Evolutionary conservation across 2,888 invertebrate species (phyloP).

Genomic region (Rhagium mordax): DNA sequence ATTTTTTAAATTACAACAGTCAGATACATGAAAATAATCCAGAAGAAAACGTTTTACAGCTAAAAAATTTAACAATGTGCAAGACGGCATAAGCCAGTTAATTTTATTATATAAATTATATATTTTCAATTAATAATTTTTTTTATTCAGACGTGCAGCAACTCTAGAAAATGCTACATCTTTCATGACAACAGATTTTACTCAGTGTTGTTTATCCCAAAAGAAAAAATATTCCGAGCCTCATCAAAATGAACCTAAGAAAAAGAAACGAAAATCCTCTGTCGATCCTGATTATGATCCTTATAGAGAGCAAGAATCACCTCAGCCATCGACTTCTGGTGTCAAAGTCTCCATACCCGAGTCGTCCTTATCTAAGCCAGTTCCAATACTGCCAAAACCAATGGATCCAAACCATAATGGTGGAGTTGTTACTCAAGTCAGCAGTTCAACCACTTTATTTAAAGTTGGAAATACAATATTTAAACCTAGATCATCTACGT

Average conservation of each 20-base stretch:
- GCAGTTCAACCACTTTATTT: conserved; percentile 6
- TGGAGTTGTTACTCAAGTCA: conserved; percentile 13
- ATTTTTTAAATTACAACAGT: background rate
- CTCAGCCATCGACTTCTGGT: conserved; percentile 36
- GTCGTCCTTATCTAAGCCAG: conserved; percentile 8
- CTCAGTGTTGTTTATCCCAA: conserved; percentile 65
- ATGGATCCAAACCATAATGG: conserved; percentile 26
- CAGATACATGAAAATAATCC: no score
- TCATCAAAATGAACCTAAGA: conserved; percentile 40
- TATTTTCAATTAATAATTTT: conserved; percentile 43
- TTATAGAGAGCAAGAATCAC: conserved; percentile 30
- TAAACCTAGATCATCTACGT: conserved; percentile 24
- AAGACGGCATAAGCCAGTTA: background rate
- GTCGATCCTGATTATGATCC: conserved; percentile 61
- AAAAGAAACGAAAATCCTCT: conserved; percentile 47
- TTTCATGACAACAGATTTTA: conserved; percentile 59
- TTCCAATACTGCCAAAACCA: conserved; percentile 38
- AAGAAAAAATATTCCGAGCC: conserved; percentile 52
- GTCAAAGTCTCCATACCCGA: background rate
- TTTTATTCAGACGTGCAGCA: conserved; percentile 70
- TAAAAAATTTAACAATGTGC: background rate
- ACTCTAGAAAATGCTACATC: conserved; percentile 67
- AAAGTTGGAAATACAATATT: conserved; percentile 45
- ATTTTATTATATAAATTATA: background rate
- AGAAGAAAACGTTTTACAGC: no score